phyloP scores from a whole-genome alignment of 2,888 invertebrate species.

The Metallyticus violacea region DNA sequence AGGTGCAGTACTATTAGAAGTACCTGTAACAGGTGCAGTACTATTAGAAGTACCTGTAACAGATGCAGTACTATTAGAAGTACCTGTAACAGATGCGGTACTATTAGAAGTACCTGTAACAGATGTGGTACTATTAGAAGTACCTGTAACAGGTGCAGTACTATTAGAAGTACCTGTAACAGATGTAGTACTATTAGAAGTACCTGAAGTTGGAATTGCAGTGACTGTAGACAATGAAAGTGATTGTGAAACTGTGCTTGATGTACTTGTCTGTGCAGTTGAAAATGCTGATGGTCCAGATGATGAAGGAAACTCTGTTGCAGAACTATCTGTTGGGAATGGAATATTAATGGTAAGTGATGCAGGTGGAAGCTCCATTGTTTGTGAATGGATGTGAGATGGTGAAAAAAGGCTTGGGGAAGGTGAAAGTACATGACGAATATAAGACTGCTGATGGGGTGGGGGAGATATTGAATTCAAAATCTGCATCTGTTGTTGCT shows the following conservation, averaged over 20 bases:
- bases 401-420: background rate
- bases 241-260: background rate
- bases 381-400: background rate
- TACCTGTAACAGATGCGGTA: background rate
- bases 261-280: background rate
- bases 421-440: background rate
- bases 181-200: background rate
- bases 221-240: background rate
- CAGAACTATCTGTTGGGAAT: background rate
- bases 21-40: background rate
- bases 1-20: background rate
- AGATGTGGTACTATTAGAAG: background rate
- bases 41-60: too few species aligned
- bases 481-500: conserved; percentile 43
- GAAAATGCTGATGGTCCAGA: background rate
- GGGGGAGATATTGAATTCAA: conserved; percentile 43
- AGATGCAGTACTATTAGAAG: background rate
- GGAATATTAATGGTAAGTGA: background rate
- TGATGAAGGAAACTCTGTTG: background rate
- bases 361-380: background rate
- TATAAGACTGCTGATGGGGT: background rate
- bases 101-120: background rate
- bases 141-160: background rate
- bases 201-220: background rate
- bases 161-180: too few species aligned